These are phyloP conservation scores for Archocentrus centrarchus DNA, from an alignment of 2,113 vertebrate genomes.

Conservation along the genomic window DNA sequence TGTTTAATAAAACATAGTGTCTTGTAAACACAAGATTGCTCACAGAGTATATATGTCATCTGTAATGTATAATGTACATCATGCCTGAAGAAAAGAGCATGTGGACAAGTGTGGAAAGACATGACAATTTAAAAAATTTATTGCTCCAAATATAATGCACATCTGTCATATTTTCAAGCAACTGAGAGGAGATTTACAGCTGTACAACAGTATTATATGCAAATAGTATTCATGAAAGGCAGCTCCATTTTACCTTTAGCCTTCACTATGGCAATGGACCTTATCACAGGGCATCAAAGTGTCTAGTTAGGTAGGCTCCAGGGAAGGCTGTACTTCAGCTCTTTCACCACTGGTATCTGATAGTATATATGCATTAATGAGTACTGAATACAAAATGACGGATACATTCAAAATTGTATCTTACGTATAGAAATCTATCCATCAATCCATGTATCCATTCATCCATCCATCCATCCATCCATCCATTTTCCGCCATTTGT, in stretches of 20 bases:
- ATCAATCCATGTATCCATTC: background rate
- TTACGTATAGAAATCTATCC: background rate
- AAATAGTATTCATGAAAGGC: slow-evolving; percentile 25
- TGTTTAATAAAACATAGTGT: slow-evolving; percentile 50
- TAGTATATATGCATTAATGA: background rate
- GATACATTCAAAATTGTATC: background rate
- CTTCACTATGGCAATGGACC: slow-evolving; percentile 30
- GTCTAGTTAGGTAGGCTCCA: slow-evolving; percentile 3
- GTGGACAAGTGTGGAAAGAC: slow-evolving; percentile 54
- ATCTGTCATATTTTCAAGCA: slow-evolving; percentile 30
- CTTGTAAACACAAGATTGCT: slow-evolving; percentile 25
- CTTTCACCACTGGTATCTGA: background rate
- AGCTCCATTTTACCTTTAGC: slow-evolving; percentile 28
- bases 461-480: too few relatives aligned
- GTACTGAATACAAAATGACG: background rate
- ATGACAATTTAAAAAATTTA: slow-evolving; percentile 14
- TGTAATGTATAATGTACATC: slow-evolving; percentile 48
- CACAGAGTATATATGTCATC: background rate
- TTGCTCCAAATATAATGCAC: slow-evolving; percentile 16
- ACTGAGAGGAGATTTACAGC: slow-evolving; percentile 30
- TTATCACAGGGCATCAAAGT: slow-evolving; percentile 40
- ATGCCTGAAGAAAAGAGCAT: slow-evolving; percentile 21
- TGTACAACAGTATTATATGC: slow-evolving; percentile 14
- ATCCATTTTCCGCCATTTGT: background rate
- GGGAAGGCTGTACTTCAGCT: background rate